Evolutionary conservation across 2,797 vertebrate genomes (phyloP), one percentile per base, ranked within the genome.

Genomic region (Peromyscus nudipes): DNA sequence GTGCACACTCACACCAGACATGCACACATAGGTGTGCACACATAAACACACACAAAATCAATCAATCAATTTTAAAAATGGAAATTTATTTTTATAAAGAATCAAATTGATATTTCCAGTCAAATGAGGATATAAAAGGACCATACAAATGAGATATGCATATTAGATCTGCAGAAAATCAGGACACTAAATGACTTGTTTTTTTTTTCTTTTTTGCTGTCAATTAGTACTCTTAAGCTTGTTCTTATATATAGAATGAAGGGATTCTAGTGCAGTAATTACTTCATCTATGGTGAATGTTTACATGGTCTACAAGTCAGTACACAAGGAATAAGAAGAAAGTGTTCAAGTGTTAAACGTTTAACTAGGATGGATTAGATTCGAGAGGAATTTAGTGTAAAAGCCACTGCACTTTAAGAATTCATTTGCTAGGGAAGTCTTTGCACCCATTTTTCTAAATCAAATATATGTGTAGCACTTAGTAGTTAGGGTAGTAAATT

Each of bases 401-500:
- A 97, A 96, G 64, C 75, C 57, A 77, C 31, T 92, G 52, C 71
- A 83, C 27, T 81, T 94, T 95, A 85, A n/a, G 43, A 95, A 95
- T 65, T 94, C 60, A 94, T 96, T 97, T 91, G 16, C 81, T 89
- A 95, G 89, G 34, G 85, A 96, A 86, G 69, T 92, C 97, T 96
- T 96, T 89, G 49, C 14, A 90, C 52, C 84, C 77, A 89, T 97
- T 97, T 86, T 97, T 96, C 57, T 95, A 96, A 97, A 91, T 93
- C 95, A 96, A 87, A 94, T 95, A 94, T 71, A 55, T 80, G 57
- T 92, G 17, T 89, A 96, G 64, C 83, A 94, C 65, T 96, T 94
- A 91, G 79, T 92, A 96, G 43, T 40, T 95, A 93, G 81, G 40
- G 16, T 89, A 40, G 67, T 91, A 97, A 77, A 92, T 94, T 86